These are phyloP conservation scores for Cryptops parisi DNA, from an alignment of 2,888 invertebrate species.

Conservation along the genomic window DNA sequence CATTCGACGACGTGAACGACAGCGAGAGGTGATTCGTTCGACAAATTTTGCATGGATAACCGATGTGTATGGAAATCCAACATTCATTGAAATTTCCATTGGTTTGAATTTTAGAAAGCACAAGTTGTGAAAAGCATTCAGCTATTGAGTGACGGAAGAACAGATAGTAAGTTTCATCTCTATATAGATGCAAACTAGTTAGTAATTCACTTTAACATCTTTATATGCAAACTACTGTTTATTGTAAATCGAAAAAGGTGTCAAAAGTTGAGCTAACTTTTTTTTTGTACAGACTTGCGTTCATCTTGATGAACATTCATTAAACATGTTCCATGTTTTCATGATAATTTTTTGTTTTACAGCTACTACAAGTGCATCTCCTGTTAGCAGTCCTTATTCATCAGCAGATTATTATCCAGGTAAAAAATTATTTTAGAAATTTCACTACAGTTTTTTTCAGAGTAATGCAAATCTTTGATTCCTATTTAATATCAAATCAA, in stretches of 20 bases:
- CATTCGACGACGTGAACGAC: constrained; percentile 37
- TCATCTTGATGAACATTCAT: constrained; percentile 1
- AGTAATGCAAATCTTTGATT: too few species aligned
- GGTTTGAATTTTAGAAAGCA: constrained; percentile 9
- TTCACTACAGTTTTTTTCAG: too few species aligned
- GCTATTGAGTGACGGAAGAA: constrained; percentile 30
- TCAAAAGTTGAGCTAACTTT: too few species aligned
- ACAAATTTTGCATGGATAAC: too few species aligned
- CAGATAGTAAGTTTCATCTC: constrained; percentile 32
- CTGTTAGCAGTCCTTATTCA: constrained; percentile 9
- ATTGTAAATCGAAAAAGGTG: too few species aligned
- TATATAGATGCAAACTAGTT: too few species aligned
- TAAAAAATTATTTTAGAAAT: background rate
- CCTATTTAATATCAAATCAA: too few species aligned
- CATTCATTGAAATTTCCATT: too few species aligned
- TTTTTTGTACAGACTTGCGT: too few species aligned
- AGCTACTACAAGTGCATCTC: constrained; percentile 16
- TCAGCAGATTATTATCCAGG: constrained; percentile 10
- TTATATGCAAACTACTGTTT: too few species aligned
- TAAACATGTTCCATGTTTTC: background rate
- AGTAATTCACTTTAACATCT: too few species aligned
- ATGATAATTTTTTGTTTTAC: background rate
- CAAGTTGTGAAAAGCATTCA: constrained; percentile 23
- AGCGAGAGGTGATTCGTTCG: constrained; percentile 28
- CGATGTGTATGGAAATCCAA: too few species aligned